Evolutionary conservation across 2,888 invertebrate species (phyloP).

Genomic region (Furcula furcula): DNA sequence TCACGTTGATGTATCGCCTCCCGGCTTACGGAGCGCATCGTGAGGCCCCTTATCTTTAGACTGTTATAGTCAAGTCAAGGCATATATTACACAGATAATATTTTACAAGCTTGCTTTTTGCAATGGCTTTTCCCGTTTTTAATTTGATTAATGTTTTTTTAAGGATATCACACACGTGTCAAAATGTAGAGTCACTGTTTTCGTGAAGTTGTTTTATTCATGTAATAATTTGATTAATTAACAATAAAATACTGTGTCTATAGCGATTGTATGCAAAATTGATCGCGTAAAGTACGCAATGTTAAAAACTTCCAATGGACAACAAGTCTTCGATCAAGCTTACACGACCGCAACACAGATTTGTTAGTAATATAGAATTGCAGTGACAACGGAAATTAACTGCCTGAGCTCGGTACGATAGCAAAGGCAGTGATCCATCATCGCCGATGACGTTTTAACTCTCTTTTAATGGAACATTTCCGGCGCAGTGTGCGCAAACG

Average conservation of each 20-base stretch:
- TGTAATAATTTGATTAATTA: too few relatives aligned
- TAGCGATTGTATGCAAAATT: too few relatives aligned
- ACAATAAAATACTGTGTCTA: too few relatives aligned
- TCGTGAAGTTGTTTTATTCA: too few relatives aligned
- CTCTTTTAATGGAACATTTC: conserved; percentile 53
- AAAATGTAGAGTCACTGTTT: too few relatives aligned
- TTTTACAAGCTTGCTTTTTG: conserved; percentile 26
- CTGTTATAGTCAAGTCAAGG: conserved; percentile 7
- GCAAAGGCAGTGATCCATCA: conserved; percentile 45
- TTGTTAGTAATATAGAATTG: conserved; percentile 6
- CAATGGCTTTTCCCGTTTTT: background rate
- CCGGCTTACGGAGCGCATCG: conserved; percentile 3
- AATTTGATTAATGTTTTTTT: too few relatives aligned
- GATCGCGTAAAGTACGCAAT: too few relatives aligned
- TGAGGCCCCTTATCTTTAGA: conserved; percentile 12
- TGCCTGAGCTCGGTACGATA: conserved; percentile 29
- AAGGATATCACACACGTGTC: too few relatives aligned
- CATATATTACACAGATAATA: conserved; percentile 17
- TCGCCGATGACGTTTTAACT: conserved; percentile 40
- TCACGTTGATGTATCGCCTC: conserved; percentile 18
- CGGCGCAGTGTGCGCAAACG: conserved; percentile 47
- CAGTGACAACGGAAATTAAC: conserved; percentile 38
- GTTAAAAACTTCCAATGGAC: too few relatives aligned
- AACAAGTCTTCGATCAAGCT: too few relatives aligned
- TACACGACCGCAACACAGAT: background rate